Base-by-base conservation (phyloP, 2,797 vertebrate genomes). In the Eleutherodactylus coqui region DNA sequence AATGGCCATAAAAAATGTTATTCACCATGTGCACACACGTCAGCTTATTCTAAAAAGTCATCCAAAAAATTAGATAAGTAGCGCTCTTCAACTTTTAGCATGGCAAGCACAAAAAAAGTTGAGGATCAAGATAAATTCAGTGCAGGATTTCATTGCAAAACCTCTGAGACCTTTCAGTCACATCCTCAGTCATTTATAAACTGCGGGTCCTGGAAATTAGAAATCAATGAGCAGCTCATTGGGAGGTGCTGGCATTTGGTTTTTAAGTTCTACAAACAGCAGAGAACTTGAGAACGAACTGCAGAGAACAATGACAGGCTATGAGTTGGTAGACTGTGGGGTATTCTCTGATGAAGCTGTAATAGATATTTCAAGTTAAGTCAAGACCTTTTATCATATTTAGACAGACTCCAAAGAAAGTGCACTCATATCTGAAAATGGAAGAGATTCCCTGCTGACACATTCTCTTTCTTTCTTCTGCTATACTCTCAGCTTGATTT, bases 361-460 rank as follows among this genome's bases (percentile, higher is more conserved):
- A 84, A 76, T 67, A 84, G 77, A 87, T 62, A 87, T 84, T 87
- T 87, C 69, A 84, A 87, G 86, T 79, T 69, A 81, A 80, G 70
- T 84, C 82, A 84, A 87, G 82, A 81, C 82, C 82, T 81, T 87
- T 87, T 81, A 85, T 87, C 86, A 84, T 76, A 87, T 87, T 84
- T 81, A 87, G 82, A 87, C 82, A 87, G 60, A 70, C 60, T 51
- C 70, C 84, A 81, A 80, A 81, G 86, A 87, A 87, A 80, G 69
- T 85, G 76, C 86, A 81, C 47, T 80, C 76, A 85, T 84, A 81
- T 81, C 45, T 75, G 82, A 84, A 84, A 87, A 83, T 69, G 82
- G 69, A 85, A 87, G 43, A 41, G 58, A 84, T 81, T 85, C 82
- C 82, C 77, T 69, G 82, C 76, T 81, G 82, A 73, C 82, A 84